These are phyloP conservation scores for Okamejei kenojei DNA, from an alignment of 2,797 vertebrate species.

Conservation along the genomic window DNA sequence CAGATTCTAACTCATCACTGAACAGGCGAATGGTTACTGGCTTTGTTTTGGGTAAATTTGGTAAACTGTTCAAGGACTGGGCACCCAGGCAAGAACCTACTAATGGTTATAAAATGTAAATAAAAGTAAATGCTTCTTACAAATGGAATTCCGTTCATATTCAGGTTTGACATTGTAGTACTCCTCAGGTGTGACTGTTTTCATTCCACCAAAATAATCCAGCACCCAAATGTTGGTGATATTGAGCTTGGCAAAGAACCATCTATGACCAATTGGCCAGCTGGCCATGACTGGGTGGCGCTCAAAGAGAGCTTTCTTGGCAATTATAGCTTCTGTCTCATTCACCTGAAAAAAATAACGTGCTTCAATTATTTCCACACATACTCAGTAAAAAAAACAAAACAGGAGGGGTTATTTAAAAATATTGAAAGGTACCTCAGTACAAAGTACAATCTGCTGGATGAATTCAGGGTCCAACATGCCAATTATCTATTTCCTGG, in stretches of 20 bases:
- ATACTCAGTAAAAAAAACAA: not conserved
- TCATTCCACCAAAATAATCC: conserved; percentile 89
- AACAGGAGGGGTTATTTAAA: not conserved
- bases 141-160: conserved; percentile 49
- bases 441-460: not conserved
- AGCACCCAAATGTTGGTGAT: conserved; percentile 87
- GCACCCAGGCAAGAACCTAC: not conserved
- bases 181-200: conserved; percentile 73
- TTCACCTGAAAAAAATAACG: conserved; percentile 60
- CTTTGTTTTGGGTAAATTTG: not conserved
- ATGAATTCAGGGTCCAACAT: too few relatives aligned
- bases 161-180: conserved; percentile 72
- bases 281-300: conserved; percentile 84
- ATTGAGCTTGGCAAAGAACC: conserved; percentile 91
- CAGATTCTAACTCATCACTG: not conserved
- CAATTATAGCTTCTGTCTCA: conserved; percentile 63
- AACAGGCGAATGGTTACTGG: not conserved
- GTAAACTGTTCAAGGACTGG: not conserved
- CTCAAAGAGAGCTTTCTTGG: conserved; percentile 70
- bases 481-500: too few relatives aligned
- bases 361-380: not conserved
- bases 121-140: not conserved
- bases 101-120: not conserved
- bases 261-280: conserved; percentile 80
- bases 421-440: not conserved